phyloP scores from a whole-genome alignment of 2,113 vertebrate genomes.

The Pangasianodon gigas region DNA sequence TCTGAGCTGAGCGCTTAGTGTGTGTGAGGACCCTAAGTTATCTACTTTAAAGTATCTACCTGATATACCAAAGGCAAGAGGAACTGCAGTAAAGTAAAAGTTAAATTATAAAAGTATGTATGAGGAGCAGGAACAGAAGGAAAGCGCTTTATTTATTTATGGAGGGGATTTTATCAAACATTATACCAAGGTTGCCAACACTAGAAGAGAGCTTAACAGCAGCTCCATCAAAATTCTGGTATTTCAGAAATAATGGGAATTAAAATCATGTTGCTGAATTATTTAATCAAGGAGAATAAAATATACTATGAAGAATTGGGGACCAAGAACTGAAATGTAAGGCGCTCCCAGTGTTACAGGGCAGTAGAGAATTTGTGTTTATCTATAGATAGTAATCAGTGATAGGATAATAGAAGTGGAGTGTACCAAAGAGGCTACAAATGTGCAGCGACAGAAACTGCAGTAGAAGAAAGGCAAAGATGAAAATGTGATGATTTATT shows the following conservation, averaged over 20 bases:
- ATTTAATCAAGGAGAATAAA: background rate
- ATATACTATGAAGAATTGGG: background rate
- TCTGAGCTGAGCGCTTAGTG: background rate
- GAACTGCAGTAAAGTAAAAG: slow-evolving; percentile 2
- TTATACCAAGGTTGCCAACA: background rate
- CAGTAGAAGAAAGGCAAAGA: background rate
- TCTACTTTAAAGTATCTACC: background rate
- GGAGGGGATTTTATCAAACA: background rate
- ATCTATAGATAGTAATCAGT: background rate
- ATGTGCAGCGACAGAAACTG: background rate
- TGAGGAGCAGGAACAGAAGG: slow-evolving; percentile 1
- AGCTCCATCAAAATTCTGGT: background rate
- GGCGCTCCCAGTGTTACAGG: background rate
- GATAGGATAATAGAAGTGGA: background rate
- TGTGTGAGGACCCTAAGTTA: background rate
- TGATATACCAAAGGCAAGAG: background rate
- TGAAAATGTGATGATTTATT: background rate
- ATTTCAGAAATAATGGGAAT: background rate
- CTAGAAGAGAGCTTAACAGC: background rate
- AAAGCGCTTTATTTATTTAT: slow-evolving; percentile 26
- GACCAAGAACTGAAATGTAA: background rate
- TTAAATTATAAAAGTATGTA: slow-evolving; percentile 13
- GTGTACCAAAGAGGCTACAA: background rate
- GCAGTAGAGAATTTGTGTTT: background rate
- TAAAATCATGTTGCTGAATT: background rate